These are phyloP conservation scores for Varanus komodoensis DNA, from an alignment of 2,113 vertebrate species.

Conservation along the genomic window DNA sequence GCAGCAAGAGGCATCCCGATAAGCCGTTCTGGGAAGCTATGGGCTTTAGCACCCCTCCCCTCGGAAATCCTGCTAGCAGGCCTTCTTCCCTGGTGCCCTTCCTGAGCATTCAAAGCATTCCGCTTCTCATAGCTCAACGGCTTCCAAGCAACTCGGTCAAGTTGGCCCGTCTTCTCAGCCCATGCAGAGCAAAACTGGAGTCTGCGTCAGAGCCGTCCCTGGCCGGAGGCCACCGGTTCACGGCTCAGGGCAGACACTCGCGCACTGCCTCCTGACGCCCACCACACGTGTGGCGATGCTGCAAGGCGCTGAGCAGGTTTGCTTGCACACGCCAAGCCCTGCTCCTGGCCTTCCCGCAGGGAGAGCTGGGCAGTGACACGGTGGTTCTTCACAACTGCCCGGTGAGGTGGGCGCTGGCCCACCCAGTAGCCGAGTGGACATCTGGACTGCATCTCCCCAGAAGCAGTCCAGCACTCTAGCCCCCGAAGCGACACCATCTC, in stretches of 20 bases:
- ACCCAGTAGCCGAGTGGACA: background rate
- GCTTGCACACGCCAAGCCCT: no score
- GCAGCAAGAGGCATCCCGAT: no score
- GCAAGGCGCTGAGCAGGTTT: no score
- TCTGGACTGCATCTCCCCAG: background rate
- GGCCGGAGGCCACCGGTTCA: background rate
- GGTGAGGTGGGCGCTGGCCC: background rate
- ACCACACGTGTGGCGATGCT: background rate
- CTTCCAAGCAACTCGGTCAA: no score
- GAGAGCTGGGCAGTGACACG: no score
- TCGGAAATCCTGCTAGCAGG: background rate
- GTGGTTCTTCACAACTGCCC: background rate
- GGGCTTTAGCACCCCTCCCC: background rate
- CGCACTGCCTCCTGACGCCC: background rate
- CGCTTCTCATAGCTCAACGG: no score
- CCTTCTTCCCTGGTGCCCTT: background rate
- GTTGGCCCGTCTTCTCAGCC: background rate
- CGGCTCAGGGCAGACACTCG: no score
- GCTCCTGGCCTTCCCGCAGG: no score
- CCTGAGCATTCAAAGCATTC: no score
- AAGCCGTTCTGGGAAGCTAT: no score
- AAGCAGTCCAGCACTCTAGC: background rate
- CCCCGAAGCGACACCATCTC: background rate
- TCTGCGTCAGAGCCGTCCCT: background rate
- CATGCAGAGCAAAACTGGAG: background rate